Evolutionary conservation across 2,113 vertebrate species (phyloP).

Genomic region (Myocastor coypus): DNA sequence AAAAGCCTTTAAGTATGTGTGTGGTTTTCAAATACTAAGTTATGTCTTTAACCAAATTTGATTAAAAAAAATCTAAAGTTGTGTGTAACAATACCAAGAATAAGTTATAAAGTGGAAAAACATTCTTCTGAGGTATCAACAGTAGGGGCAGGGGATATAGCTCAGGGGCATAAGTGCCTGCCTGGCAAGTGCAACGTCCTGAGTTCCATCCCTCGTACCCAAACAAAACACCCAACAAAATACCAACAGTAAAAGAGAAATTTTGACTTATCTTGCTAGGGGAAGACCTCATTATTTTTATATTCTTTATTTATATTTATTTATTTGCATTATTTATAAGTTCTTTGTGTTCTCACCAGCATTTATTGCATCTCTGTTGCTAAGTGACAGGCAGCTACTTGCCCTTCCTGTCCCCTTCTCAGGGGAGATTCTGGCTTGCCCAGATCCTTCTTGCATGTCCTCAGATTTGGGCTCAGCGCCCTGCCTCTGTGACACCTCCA

Average conservation of each 20-base stretch:
- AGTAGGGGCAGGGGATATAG: background rate
- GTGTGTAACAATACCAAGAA: background rate
- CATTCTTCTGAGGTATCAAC: background rate
- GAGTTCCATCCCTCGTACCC: too few species aligned
- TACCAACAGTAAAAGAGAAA: background rate
- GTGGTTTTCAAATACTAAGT: background rate
- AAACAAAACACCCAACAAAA: background rate
- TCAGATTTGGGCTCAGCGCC: background rate
- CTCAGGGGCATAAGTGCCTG: too few species aligned
- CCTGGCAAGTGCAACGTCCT: too few species aligned
- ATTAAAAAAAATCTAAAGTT: slow-evolving; percentile 22
- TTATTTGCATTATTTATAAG: background rate
- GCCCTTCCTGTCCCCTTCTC: background rate
- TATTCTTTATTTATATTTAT: background rate
- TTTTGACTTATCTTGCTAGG: background rate
- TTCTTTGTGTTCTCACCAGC: background rate
- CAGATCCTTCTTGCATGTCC: background rate
- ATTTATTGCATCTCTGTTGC: background rate
- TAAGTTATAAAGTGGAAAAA: background rate
- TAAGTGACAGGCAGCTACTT: background rate
- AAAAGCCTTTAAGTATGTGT: slow-evolving; percentile 10
- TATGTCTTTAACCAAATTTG: background rate
- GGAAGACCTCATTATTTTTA: slow-evolving; percentile 27
- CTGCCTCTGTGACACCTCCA: background rate
- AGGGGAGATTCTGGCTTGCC: background rate